Percentiles rank a stretch among this genome's conserved stretches.
Evolutionary conservation across 2,888 invertebrate species (phyloP).

Genomic region (Synanthedon vespiformis): DNA sequence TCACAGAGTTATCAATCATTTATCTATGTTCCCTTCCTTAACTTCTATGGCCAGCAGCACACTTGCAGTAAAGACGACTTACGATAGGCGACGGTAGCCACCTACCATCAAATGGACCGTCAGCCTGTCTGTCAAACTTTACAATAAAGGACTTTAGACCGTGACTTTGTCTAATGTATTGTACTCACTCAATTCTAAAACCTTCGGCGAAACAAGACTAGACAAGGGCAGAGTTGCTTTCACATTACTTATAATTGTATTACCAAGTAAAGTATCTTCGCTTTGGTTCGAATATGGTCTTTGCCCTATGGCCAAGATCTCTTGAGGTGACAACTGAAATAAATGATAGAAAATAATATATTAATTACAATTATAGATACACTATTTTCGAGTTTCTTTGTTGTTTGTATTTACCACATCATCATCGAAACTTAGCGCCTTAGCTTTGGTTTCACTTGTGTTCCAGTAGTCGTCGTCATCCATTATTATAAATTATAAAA

Average conservation of each 20-base stretch:
- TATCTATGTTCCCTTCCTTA: too few species aligned
- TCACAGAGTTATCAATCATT: too few species aligned
- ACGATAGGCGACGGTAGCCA: too few species aligned
- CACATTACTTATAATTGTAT: constrained; percentile 22
- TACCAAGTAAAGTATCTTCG: constrained; percentile 36
- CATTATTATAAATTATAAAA: constrained; percentile 10
- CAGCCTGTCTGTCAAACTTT: too few species aligned
- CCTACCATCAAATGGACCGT: too few species aligned
- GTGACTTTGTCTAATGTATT: constrained; percentile 11
- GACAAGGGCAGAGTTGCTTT: constrained; percentile 45
- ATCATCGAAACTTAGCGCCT: constrained; percentile 83
- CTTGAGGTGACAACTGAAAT: constrained; percentile 53
- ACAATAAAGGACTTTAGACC: too few species aligned
- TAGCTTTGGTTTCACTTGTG: constrained; percentile 76
- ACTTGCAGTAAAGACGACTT: too few species aligned
- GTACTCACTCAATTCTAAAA: constrained; percentile 57
- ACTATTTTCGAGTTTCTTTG: background rate
- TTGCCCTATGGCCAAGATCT: constrained; percentile 62
- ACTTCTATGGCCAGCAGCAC: too few species aligned
- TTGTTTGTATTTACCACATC: constrained; percentile 68
- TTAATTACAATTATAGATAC: background rate
- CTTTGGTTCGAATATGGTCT: constrained; percentile 33
- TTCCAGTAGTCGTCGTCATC: constrained; percentile 85
- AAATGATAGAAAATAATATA: background rate
- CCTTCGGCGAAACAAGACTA: constrained; percentile 50